Evolutionary conservation across 2,797 vertebrate species (phyloP).

Genomic region (Epinephelus awoara): DNA sequence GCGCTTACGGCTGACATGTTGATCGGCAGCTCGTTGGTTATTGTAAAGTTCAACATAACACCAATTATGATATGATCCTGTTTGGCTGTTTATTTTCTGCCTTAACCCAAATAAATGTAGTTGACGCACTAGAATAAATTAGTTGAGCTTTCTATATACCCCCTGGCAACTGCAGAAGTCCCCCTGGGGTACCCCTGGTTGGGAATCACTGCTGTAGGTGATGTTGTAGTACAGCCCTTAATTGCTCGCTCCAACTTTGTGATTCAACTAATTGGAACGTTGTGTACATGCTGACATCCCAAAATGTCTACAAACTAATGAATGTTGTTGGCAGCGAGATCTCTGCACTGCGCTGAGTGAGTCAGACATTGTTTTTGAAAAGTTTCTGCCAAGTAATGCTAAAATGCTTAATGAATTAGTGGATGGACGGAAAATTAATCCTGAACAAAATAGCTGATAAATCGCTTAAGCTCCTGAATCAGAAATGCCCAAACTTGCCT

Average conservation of each 20-base stretch:
- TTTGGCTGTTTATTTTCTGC: not conserved
- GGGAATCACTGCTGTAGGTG: not conserved
- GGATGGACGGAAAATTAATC: not conserved
- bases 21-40: not conserved
- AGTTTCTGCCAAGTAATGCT: not conserved
- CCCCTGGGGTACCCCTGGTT: not conserved
- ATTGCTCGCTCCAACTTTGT: not conserved
- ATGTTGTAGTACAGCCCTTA: not conserved
- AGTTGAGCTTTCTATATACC: not conserved
- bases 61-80: not conserved
- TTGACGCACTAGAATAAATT: not conserved
- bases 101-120: too few relatives aligned
- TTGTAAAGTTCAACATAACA: not conserved
- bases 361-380: not conserved
- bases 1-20: not conserved
- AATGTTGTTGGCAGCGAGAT: not conserved
- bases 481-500: not conserved
- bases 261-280: not conserved
- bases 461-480: not conserved
- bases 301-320: not conserved
- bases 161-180: not conserved
- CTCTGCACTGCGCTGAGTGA: not conserved
- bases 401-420: not conserved
- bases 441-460: not conserved
- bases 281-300: not conserved